A percentile compares a stretch with the other conserved stretches of the same genome.
These are phyloP conservation scores for Porites divaricata DNA, from an alignment of 92 coral and sea anemone genomes.

Conservation along the genomic window DNA sequence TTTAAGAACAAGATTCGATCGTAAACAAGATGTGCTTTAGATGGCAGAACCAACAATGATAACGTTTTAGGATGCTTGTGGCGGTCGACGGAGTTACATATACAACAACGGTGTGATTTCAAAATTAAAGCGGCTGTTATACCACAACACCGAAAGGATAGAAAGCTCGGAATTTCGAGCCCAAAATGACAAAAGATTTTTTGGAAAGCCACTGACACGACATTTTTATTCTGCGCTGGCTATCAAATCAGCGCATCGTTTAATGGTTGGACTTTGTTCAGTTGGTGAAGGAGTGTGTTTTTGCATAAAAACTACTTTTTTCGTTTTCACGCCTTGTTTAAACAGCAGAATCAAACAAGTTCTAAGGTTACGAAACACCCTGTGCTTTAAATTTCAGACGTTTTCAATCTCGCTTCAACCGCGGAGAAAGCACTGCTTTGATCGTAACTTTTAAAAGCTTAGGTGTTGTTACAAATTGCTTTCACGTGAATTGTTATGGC, in stretches of 20 bases:
- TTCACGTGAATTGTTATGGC: slow-evolving; percentile 24
- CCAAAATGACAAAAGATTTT: background rate
- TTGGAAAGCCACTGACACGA: background rate
- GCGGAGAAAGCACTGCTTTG: background rate
- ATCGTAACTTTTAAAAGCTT: slow-evolving; percentile 2
- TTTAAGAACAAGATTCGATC: background rate
- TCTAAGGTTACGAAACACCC: background rate
- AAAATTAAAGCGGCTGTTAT: background rate
- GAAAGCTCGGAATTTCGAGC: slow-evolving; percentile 14
- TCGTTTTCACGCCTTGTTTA: slow-evolving; percentile 35
- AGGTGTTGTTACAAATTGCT: background rate
- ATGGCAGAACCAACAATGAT: background rate
- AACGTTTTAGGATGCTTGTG: background rate
- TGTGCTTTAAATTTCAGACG: background rate
- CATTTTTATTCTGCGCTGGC: background rate
- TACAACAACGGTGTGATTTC: background rate
- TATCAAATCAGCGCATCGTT: background rate
- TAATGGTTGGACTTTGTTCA: slow-evolving; percentile 25
- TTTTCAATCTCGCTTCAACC: background rate
- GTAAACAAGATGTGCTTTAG: background rate
- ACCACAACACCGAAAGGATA: background rate
- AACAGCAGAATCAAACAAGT: slow-evolving; percentile 20
- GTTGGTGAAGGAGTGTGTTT: slow-evolving; percentile 31
- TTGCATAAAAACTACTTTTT: slow-evolving; percentile 11
- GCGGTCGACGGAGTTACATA: background rate